phyloP scores from a whole-genome alignment of 2,113 vertebrate genomes.

The Caranx melampygus region DNA sequence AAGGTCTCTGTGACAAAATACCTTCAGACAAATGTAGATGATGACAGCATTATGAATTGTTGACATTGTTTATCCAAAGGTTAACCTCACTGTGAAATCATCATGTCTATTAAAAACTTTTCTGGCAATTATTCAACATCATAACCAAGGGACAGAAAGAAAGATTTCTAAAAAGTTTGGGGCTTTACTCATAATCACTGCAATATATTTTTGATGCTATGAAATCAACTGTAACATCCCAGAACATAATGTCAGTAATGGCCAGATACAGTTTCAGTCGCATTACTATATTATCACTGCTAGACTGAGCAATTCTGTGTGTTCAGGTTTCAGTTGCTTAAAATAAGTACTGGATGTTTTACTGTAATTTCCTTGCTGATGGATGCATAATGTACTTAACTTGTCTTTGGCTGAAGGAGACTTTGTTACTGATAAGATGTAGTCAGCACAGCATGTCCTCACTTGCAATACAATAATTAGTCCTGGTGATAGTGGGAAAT shows the following conservation, averaged over 20 bases:
- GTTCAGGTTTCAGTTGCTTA: background rate
- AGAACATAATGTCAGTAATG: background rate
- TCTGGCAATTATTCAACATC: too few relatives aligned
- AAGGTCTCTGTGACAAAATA: too few relatives aligned
- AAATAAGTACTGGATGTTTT: conserved; percentile 5
- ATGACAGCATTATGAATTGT: too few relatives aligned
- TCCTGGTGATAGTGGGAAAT: conserved; percentile 4
- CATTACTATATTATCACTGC: background rate
- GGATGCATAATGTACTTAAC: conserved; percentile 6
- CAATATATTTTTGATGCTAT: background rate
- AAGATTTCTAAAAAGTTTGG: too few relatives aligned
- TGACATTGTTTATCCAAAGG: too few relatives aligned
- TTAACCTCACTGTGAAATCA: too few relatives aligned
- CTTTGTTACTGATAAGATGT: conserved; percentile 21
- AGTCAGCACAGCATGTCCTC: background rate
- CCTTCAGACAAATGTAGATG: too few relatives aligned
- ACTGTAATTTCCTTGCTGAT: conserved; percentile 11
- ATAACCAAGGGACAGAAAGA: too few relatives aligned
- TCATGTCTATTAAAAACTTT: too few relatives aligned
- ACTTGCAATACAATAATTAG: conserved; percentile 39
- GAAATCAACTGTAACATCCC: background rate
- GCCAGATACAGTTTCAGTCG: background rate
- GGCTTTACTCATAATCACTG: background rate
- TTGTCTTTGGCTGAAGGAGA: conserved; percentile 9
- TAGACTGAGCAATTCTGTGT: background rate